These are phyloP conservation scores for Bemisia tabaci DNA, from an alignment of 1,140 invertebrate species.

Conservation along the genomic window DNA sequence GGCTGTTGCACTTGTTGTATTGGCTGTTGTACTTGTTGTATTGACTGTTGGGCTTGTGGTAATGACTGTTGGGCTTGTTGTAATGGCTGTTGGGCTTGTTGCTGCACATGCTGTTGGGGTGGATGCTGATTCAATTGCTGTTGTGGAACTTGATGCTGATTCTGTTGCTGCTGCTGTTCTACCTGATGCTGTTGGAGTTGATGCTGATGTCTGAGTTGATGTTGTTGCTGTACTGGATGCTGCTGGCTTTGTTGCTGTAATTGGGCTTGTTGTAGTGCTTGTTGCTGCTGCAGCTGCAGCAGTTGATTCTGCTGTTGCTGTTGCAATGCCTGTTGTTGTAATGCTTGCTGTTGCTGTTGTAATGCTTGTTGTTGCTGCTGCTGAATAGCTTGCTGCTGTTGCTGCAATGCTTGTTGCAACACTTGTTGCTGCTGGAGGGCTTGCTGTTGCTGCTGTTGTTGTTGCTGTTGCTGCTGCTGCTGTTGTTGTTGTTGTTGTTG, in stretches of 20 bases:
- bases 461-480: conserved; percentile 7
- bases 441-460: conserved; percentile 3
- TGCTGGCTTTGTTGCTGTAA: conserved; percentile 4
- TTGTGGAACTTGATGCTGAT: conserved; percentile 9
- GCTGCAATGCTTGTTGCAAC: conserved; percentile 1
- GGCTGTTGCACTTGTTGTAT: conserved; percentile 11
- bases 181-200: conserved; percentile 1
- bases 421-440: conserved; percentile 5
- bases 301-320: neutral
- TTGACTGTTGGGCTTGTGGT: neutral
- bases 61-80: neutral
- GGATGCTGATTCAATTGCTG: neutral
- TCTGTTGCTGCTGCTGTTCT: conserved; percentile 4
- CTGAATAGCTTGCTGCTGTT: conserved; percentile 11
- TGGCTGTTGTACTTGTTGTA: conserved; percentile 5
- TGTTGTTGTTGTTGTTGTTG: conserved; percentile 3
- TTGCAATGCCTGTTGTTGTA: conserved; percentile 11
- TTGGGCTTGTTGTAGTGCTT: neutral
- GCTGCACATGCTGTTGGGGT: conserved; percentile 1
- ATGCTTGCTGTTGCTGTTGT: conserved; percentile 4
- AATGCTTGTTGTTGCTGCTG: neutral
- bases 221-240: conserved; percentile 8
- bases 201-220: neutral
- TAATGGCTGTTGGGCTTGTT: conserved; percentile 1
- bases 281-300: neutral